phyloP scores from a whole-genome alignment of 2,888 invertebrate species.

The Aspidiotus rigidus region DNA sequence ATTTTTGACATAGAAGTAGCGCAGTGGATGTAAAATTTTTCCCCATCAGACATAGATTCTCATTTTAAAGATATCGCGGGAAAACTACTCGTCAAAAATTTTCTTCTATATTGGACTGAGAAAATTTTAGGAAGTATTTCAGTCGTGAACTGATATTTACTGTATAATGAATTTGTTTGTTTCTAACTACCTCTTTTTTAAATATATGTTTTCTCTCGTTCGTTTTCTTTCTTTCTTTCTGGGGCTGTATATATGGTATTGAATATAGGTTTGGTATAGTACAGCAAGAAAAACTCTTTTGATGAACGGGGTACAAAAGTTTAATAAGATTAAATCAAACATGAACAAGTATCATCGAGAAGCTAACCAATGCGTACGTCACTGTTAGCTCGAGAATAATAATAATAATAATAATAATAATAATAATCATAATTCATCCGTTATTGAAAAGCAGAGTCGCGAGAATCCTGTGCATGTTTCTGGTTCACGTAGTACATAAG shows the following conservation, averaged over 20 bases:
- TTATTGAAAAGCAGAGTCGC: slow-evolving; percentile 15
- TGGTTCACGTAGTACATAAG: slow-evolving; percentile 22
- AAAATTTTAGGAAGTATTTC: too few species aligned
- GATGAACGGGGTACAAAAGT: slow-evolving; percentile 8
- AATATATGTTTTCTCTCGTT: background rate
- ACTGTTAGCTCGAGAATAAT: slow-evolving; percentile 20
- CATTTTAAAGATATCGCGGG: too few species aligned
- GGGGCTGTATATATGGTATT: background rate
- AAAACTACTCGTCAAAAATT: too few species aligned
- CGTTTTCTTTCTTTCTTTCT: background rate
- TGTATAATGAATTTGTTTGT: too few species aligned
- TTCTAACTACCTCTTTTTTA: too few species aligned
- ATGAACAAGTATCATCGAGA: slow-evolving; percentile 30
- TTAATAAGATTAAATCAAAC: slow-evolving; percentile 31
- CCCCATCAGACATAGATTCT: too few species aligned
- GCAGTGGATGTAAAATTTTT: too few species aligned
- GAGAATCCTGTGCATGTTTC: slow-evolving; percentile 25
- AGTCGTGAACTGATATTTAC: too few species aligned
- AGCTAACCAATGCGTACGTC: slow-evolving; percentile 24
- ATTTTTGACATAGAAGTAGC: too few species aligned
- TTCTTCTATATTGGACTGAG: too few species aligned
- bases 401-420: background rate
- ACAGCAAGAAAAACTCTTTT: slow-evolving; percentile 7
- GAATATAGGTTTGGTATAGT: background rate
- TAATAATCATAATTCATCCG: background rate